A percentile compares a stretch with the other conserved stretches of the same genome.
phyloP scores from a whole-genome alignment of 2,113 vertebrate species.

The Brienomyrus longianalis region DNA sequence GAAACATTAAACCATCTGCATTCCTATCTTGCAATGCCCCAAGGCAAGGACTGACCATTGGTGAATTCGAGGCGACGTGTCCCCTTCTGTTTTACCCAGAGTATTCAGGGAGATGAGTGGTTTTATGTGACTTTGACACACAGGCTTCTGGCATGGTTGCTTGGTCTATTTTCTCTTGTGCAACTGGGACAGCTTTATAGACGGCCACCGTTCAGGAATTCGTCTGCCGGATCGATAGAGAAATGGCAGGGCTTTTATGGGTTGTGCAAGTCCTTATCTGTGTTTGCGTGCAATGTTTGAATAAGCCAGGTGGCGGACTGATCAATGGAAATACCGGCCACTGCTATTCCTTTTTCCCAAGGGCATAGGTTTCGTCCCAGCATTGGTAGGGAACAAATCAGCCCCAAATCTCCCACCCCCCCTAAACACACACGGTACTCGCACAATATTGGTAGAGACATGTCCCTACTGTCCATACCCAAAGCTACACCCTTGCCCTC shows the following conservation, averaged over 20 bases:
- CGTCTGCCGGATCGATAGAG: constrained; percentile 29
- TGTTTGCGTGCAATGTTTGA: constrained; percentile 47
- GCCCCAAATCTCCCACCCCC: not conserved
- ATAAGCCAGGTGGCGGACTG: constrained; percentile 36
- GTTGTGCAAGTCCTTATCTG: constrained; percentile 45
- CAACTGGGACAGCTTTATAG: constrained; percentile 33
- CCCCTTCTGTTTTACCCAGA: not conserved
- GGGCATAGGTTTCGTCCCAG: not conserved
- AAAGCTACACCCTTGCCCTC: not conserved
- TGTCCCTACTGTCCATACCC: not conserved
- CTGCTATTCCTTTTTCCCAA: constrained; percentile 26
- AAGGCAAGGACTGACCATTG: not conserved
- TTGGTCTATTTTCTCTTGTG: constrained; percentile 16
- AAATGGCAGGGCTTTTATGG: constrained; percentile 33
- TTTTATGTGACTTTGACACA: constrained; percentile 1
- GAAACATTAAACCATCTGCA: constrained; percentile 6
- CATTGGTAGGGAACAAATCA: not conserved
- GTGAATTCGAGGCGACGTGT: not conserved
- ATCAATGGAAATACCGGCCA: constrained; percentile 43
- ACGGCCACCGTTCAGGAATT: constrained; percentile 30
- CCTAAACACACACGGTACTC: not conserved
- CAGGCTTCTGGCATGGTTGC: not conserved
- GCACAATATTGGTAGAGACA: not conserved
- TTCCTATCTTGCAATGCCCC: not conserved
- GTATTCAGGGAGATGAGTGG: not conserved